Evolutionary conservation across 2,113 vertebrate genomes (phyloP).

Genomic region (Chaetops frenatus): DNA sequence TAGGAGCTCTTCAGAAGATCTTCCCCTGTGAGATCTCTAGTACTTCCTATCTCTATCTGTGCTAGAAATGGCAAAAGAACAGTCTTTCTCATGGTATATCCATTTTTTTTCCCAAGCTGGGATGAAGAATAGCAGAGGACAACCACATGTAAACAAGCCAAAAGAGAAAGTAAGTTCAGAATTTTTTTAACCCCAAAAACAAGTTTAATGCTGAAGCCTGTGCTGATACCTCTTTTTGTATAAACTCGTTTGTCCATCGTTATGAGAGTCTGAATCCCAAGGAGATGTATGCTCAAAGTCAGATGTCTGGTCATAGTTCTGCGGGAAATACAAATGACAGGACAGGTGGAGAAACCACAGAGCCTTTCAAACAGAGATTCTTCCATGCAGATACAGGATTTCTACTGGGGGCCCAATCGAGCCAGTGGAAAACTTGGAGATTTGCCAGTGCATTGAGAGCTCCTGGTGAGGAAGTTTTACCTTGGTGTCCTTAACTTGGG

Average conservation of each 20-base stretch:
- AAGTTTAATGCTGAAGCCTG: neutral
- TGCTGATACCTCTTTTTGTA: neutral
- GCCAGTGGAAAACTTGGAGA: neutral
- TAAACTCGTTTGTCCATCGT: neutral
- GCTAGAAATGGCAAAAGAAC: neutral
- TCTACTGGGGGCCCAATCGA: accelerated
- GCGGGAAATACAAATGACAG: neutral
- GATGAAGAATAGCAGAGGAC: neutral
- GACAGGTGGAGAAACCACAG: neutral
- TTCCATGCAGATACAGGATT: neutral
- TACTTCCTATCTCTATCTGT: neutral
- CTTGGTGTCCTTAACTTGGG: neutral
- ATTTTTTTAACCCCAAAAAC: neutral
- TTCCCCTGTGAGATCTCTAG: neutral
- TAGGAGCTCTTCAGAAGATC: neutral
- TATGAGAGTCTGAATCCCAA: neutral
- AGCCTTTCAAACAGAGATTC: neutral
- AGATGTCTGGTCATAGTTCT: neutral
- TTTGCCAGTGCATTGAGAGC: neutral
- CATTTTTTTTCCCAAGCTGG: neutral
- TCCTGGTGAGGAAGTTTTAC: neutral
- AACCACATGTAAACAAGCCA: neutral
- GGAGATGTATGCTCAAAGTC: neutral
- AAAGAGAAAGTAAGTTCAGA: neutral
- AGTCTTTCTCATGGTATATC: neutral